These are phyloP conservation scores for Corticium candelabrum DNA, from an alignment of 37 sponge, comb jelly and placozoan genomes.

Conservation along the genomic window DNA sequence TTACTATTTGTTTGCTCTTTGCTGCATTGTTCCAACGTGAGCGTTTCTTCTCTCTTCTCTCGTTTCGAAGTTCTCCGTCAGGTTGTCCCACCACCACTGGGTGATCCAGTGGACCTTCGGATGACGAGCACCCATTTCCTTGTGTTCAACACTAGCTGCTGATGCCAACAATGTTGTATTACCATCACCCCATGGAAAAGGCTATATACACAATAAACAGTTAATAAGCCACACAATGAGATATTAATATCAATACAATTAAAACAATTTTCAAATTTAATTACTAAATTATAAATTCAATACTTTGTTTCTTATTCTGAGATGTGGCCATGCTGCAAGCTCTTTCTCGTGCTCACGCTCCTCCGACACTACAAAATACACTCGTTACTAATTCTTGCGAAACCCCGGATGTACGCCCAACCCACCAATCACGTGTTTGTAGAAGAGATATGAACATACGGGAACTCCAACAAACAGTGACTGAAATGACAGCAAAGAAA, in stretches of 20 bases:
- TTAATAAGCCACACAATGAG: not conserved
- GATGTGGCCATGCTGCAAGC: not conserved
- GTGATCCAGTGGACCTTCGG: not conserved
- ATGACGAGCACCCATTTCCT: too few species aligned
- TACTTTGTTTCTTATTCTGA: not conserved
- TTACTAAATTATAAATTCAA: too few species aligned
- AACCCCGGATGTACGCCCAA: too few species aligned
- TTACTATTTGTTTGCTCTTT: not conserved
- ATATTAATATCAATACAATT: not conserved
- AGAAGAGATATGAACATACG: not conserved
- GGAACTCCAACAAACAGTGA: not conserved
- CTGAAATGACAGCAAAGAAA: not conserved
- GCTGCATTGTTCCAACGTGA: not conserved
- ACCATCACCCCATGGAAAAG: conserved; percentile 59
- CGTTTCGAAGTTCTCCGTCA: not conserved
- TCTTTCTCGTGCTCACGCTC: not conserved
- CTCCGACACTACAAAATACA: too few species aligned
- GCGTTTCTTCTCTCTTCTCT: not conserved
- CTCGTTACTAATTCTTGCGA: too few species aligned
- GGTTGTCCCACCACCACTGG: not conserved
- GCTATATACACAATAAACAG: conserved; percentile 19
- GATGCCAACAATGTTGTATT: conserved; percentile 42
- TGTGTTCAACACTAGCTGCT: too few species aligned
- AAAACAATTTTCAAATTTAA: too few species aligned
- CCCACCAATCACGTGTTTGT: not conserved